Conservation (phyloP, 1,140 invertebrate species). For the Drosophila baimaii region DNA sequence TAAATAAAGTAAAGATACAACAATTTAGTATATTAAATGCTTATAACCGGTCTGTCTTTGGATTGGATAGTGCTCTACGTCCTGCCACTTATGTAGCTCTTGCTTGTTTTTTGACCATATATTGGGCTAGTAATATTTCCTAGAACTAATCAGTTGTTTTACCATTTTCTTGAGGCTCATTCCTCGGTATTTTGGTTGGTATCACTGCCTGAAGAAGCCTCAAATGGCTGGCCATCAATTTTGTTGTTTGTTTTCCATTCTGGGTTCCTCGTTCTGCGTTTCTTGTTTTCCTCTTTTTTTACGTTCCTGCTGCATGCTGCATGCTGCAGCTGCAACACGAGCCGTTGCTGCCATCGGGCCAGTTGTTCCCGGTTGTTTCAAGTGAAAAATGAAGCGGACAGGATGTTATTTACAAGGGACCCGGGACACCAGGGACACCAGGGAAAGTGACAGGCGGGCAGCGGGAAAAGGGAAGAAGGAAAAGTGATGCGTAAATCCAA, state of each 20-base stretch:
- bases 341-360: not conserved
- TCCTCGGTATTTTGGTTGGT: too few species aligned
- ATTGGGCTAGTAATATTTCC: too few species aligned
- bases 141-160: too few species aligned
- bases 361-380: not conserved
- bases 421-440: not conserved
- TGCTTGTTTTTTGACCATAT: too few species aligned
- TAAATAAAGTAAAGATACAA: too few species aligned
- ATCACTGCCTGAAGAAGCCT: not conserved
- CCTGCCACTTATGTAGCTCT: too few species aligned
- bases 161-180: too few species aligned
- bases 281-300: not conserved
- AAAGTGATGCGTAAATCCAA: conserved; percentile 60
- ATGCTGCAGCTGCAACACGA: conserved; percentile 34
- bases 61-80: too few species aligned
- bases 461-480: too few species aligned
- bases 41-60: too few species aligned
- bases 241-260: conserved; percentile 25
- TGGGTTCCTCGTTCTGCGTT: not conserved
- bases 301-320: conserved; percentile 15
- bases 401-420: conserved; percentile 1
- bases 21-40: too few species aligned
- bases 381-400: conserved; percentile 22
- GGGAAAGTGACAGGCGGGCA: too few species aligned
- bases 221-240: conserved; percentile 33